Evolutionary conservation across 2,888 invertebrate genomes (phyloP), one percentile per base, ranked within the genome.

Genomic region (Dyspetes luteomarginatus): DNA sequence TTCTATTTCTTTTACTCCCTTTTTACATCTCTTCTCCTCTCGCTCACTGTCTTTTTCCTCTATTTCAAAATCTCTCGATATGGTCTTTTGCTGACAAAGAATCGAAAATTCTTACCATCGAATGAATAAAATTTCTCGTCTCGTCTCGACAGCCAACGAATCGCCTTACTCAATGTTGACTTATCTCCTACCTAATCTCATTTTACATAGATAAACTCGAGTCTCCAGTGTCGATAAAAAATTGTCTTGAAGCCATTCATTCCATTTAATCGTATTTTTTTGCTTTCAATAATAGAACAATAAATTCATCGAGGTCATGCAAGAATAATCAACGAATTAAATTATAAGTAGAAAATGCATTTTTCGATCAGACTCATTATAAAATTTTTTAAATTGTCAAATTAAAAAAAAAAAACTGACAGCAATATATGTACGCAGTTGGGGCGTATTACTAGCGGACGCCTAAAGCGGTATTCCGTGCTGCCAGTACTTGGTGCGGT

Each of bases 71-170:
- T 17, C n/a, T 28, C 24, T 5, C 48, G 5, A 36, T 12, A 50
- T 19, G 48, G 48, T 50, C 7, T 28, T n/a, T 55, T 15, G 26
- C 55, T 55, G 55, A 55, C 26, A n/a, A 55, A 55, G 26, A 55
- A 55, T 55, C 55, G 55, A 26, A 26, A 55, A 17, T 60, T 19
- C 19, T 48, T 17, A 30, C 1, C 12, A 65, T 12, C 12, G 30
- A 26, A 9, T 4, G 22, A 50, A 12, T 12, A 28, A 17, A 64
- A 28, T 17, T 17, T 30, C 15, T 12, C 7, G 3, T 12, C 52
- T 24, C 3, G 65, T 52, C 15, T 24, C 12, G n/a, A 22, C 15
- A 67, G 48, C 30, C 24, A 28, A 1, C 12, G 2, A 9, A 52
- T 36, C 15, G 24, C n/a, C 3, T 67, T 7, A 36, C 28, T 5